These are phyloP conservation scores for Drosophila multiciliata DNA, from an alignment of 2,888 invertebrate genomes.

Conservation along the genomic window DNA sequence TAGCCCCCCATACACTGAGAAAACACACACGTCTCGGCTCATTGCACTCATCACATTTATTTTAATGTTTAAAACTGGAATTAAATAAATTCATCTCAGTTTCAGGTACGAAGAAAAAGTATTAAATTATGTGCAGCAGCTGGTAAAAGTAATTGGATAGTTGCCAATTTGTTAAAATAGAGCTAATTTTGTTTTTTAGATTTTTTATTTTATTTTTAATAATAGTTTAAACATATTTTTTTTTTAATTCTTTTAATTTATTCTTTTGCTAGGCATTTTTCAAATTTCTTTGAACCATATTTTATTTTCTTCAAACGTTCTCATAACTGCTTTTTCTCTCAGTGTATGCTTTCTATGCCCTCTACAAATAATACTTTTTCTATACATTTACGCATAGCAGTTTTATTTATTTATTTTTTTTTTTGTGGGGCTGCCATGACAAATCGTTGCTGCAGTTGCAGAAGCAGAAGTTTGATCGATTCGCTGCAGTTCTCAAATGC, in stretches of 20 bases:
- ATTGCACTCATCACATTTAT: not conserved
- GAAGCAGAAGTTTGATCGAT: constrained; percentile 71
- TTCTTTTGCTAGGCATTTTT: not conserved
- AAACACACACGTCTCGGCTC: not conserved
- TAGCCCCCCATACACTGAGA: not conserved
- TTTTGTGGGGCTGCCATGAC: constrained; percentile 27
- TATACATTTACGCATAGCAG: constrained; percentile 15
- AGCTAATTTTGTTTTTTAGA: not conserved
- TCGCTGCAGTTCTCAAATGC: constrained; percentile 40
- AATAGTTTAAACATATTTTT: not conserved
- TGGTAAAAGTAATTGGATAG: not conserved
- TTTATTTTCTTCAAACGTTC: not conserved
- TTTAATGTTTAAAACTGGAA: not conserved
- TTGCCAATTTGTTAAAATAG: not conserved
- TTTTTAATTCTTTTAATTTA: too few relatives aligned
- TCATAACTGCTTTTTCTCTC: not conserved
- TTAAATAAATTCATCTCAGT: not conserved
- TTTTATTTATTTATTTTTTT: not conserved
- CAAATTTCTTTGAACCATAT: rapidly evolving
- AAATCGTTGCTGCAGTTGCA: constrained; percentile 55
- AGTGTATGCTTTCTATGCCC: not conserved
- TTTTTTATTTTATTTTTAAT: not conserved
- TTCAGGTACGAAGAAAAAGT: not conserved
- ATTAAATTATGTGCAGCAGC: not conserved
- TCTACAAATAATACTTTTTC: constrained; percentile 11